Evolutionary conservation across 1,140 invertebrate genomes (phyloP).

Genomic region (Orius insidiosus): DNA sequence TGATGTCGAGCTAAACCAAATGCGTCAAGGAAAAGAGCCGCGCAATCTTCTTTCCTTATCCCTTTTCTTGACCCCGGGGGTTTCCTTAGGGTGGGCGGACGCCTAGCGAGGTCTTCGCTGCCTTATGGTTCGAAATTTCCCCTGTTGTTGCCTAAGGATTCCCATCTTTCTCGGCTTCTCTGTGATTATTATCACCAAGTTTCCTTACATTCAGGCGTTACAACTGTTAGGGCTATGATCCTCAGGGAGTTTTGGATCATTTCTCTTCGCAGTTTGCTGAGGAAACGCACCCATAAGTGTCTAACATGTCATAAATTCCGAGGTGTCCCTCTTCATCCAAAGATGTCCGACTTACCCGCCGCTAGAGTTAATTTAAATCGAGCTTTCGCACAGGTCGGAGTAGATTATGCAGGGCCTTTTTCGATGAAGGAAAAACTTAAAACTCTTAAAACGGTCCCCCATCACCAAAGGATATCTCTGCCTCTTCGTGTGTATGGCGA

Average conservation of each 20-base stretch:
- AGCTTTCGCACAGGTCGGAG: constrained; percentile 14
- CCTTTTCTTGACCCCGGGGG: constrained; percentile 6
- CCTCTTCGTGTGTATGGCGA: constrained; percentile 20
- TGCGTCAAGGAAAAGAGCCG: neutral
- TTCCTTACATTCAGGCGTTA: constrained; percentile 22
- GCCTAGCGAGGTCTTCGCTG: neutral
- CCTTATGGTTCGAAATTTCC: neutral
- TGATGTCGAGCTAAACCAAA: constrained; percentile 12
- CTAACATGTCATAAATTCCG: constrained; percentile 18
- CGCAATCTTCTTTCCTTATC: constrained; percentile 21
- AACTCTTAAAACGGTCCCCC: constrained; percentile 8
- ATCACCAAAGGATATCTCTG: constrained; percentile 21
- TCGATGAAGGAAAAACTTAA: constrained; percentile 13
- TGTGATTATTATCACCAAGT: constrained; percentile 20
- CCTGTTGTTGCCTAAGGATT: neutral
- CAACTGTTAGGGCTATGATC: constrained; percentile 21
- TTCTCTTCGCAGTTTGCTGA: constrained; percentile 15
- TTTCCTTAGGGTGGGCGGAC: neutral
- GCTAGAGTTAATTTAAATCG: constrained; percentile 7
- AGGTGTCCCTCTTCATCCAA: constrained; percentile 10
- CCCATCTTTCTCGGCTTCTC: constrained; percentile 22
- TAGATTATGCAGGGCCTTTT: constrained; percentile 22
- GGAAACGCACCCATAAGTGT: constrained; percentile 19
- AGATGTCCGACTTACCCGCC: constrained; percentile 20
- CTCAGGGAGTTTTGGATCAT: constrained; percentile 23